Conservation (phyloP, 2,113 vertebrate genomes). For the Leucosticte australis region DNA sequence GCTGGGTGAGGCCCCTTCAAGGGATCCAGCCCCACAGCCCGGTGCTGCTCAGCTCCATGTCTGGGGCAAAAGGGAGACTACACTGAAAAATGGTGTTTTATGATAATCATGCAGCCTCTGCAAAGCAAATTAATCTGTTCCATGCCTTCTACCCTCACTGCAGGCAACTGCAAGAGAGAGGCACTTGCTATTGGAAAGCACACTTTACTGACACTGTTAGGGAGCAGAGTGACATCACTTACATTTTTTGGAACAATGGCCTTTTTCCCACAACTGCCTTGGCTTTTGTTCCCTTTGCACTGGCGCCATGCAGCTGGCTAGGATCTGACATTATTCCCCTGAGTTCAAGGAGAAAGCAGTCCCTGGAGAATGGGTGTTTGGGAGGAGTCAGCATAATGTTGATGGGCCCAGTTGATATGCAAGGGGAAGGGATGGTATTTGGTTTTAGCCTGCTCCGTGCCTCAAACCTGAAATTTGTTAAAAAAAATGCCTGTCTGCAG, state of each 20-base stretch:
- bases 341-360: background rate
- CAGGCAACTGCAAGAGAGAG: background rate
- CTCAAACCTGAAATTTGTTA: background rate
- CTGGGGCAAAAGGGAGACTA: background rate
- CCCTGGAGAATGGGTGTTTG: background rate
- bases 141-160: background rate
- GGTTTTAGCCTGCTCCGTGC: background rate
- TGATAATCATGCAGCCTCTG: background rate
- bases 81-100: background rate
- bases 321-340: background rate
- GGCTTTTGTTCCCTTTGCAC: slow-evolving; percentile 3
- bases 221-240: background rate
- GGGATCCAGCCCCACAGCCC: fast-evolving
- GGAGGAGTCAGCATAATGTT: background rate
- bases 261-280: slow-evolving; percentile 1
- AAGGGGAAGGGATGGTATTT: background rate
- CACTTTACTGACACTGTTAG: background rate
- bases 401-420: fast-evolving
- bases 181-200: background rate
- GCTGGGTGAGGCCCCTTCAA: background rate
- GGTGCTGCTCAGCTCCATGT: fast-evolving
- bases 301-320: background rate
- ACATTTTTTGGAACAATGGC: slow-evolving; percentile 43
- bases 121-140: background rate
- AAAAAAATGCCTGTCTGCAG: background rate